phyloP scores from a whole-genome alignment of 2,888 invertebrate species.

The Tribolium freemani region DNA sequence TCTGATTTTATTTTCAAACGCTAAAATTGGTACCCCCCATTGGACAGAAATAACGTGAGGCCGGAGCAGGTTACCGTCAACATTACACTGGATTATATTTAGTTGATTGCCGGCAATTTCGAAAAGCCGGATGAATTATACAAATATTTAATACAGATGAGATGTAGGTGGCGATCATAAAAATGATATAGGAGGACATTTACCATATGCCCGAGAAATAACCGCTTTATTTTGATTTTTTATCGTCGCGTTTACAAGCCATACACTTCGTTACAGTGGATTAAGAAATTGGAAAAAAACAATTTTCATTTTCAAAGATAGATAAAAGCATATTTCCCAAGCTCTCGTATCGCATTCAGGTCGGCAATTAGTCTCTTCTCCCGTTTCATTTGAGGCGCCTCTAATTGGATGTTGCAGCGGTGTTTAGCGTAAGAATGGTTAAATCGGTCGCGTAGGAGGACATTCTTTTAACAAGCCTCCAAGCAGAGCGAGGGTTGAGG shows the following conservation, averaged over 20 bases:
- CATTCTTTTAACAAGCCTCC: constrained; percentile 2
- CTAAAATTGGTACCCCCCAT: constrained; percentile 60
- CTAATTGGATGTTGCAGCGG: constrained; percentile 17
- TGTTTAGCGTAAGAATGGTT: constrained; percentile 17
- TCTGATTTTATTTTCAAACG: constrained; percentile 59
- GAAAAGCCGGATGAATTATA: constrained; percentile 27
- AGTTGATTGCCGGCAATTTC: constrained; percentile 45
- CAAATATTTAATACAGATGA: constrained; percentile 26
- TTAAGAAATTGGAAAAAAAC: not conserved
- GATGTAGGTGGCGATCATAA: constrained; percentile 21
- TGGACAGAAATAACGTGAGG: constrained; percentile 60
- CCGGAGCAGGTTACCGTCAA: constrained; percentile 56
- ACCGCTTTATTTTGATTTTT: not conserved
- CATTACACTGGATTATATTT: constrained; percentile 46
- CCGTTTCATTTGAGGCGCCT: not conserved
- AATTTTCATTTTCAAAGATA: not conserved
- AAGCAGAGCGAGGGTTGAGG: not conserved
- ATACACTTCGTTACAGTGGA: not conserved
- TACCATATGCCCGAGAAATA: not conserved
- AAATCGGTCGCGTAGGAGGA: constrained; percentile 26
- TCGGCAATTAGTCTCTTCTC: no score
- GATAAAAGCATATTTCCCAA: not conserved
- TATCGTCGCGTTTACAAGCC: not conserved
- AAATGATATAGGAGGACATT: not conserved
- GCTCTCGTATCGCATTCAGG: no score